Conservation (phyloP, 2,888 invertebrate genomes). For the Tolmerus cingulatus region DNA sequence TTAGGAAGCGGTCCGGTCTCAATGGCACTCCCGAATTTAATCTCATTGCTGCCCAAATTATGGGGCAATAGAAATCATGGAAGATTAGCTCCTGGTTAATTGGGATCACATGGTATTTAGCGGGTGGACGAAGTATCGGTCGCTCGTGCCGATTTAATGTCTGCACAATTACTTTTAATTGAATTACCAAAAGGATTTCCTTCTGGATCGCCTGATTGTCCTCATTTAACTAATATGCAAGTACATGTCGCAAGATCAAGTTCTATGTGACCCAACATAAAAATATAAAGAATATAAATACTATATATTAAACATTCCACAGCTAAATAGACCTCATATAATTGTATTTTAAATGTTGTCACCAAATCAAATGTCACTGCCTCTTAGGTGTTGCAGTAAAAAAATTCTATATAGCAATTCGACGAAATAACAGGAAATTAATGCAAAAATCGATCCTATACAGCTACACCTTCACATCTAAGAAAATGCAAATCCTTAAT, state of each 20-base stretch:
- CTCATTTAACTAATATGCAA: not conserved
- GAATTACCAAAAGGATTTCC: not conserved
- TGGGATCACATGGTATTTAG: not conserved
- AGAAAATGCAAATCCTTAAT: no score
- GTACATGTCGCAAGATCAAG: not conserved
- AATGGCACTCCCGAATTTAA: conserved; percentile 11
- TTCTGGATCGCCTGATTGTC: not conserved
- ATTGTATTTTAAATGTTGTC: no score
- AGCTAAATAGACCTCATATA: no score
- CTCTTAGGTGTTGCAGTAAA: no score
- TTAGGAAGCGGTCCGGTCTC: not conserved
- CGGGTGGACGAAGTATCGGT: not conserved
- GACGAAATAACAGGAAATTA: no score
- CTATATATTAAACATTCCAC: not conserved
- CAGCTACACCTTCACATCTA: no score
- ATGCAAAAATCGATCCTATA: no score
- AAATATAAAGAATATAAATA: not conserved
- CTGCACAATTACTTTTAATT: not conserved
- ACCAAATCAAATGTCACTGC: no score
- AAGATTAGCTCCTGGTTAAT: not conserved
- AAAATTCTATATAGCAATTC: no score
- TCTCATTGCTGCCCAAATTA: not conserved
- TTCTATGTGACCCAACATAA: not conserved
- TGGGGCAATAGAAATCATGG: not conserved
- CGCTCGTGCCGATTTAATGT: not conserved